Percentiles rank a stretch among this genome's conserved stretches.
These are phyloP conservation scores for Psittacara wagleri DNA, from an alignment of 2,113 vertebrate species.

Conservation along the genomic window DNA sequence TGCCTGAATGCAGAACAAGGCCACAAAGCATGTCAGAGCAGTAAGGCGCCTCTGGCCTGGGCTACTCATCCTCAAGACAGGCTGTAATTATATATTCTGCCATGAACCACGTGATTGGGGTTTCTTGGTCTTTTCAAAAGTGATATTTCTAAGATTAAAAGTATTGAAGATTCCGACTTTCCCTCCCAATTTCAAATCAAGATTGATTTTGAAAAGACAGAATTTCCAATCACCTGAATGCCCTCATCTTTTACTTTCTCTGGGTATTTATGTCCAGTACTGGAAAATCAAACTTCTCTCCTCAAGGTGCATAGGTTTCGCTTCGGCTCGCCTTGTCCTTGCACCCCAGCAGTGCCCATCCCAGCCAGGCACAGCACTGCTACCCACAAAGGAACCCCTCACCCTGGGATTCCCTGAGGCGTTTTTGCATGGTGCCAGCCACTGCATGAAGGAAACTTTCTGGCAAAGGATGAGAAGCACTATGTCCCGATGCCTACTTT, in stretches of 20 bases:
- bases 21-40: not conserved
- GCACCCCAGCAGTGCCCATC: not conserved
- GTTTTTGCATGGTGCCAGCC: not conserved
- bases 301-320: not conserved
- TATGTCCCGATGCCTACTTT: not conserved
- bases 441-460: not conserved
- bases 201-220: not conserved
- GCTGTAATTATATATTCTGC: not conserved
- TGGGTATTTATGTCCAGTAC: not conserved
- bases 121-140: not conserved
- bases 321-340: not conserved
- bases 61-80: not conserved
- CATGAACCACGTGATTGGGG: not conserved
- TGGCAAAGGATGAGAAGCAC: not conserved
- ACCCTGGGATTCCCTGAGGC: not conserved
- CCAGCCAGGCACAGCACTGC: not conserved
- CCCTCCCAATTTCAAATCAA: not conserved
- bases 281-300: not conserved
- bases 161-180: not conserved
- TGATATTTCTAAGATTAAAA: not conserved
- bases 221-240: not conserved
- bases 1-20: not conserved
- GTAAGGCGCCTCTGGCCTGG: fast-evolving
- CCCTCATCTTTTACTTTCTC: not conserved
- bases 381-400: not conserved